A percentile compares a stretch with the other conserved stretches of the same genome.
These are phyloP conservation scores for Numenius arquata DNA, from an alignment of 2,113 vertebrate species.

Conservation along the genomic window DNA sequence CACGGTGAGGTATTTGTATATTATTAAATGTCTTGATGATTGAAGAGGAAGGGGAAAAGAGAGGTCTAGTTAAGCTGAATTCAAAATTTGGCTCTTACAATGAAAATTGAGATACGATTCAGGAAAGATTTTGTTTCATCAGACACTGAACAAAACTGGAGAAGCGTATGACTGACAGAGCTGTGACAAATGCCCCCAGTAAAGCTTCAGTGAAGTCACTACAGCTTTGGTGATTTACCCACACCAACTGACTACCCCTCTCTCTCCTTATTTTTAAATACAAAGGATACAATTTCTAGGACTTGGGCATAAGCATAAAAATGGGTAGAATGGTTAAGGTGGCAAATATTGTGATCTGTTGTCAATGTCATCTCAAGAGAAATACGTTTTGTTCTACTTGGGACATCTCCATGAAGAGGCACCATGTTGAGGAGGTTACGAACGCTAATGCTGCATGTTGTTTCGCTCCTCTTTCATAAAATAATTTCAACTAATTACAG, in stretches of 20 bases:
- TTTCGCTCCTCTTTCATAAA: background rate
- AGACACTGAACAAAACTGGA: background rate
- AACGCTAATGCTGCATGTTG: background rate
- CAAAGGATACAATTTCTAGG: background rate
- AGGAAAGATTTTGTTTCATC: background rate
- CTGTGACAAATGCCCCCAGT: background rate
- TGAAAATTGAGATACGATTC: background rate
- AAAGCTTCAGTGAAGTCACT: background rate
- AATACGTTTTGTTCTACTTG: background rate
- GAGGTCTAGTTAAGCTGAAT: background rate
- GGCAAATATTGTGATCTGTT: background rate
- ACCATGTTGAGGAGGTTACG: background rate
- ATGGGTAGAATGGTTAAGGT: background rate
- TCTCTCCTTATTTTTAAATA: background rate
- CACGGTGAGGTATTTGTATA: background rate
- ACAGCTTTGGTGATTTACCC: background rate
- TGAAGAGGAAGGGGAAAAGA: background rate
- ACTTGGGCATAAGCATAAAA: background rate
- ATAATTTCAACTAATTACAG: background rate
- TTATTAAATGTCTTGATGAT: background rate
- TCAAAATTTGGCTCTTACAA: background rate
- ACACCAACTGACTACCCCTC: background rate
- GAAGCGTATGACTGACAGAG: background rate
- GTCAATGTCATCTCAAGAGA: background rate
- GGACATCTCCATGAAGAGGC: background rate